Percentiles rank a stretch among this genome's conserved stretches.
Conservation (phyloP, 2,797 vertebrate genomes). For the Podarcis siculus region DNA sequence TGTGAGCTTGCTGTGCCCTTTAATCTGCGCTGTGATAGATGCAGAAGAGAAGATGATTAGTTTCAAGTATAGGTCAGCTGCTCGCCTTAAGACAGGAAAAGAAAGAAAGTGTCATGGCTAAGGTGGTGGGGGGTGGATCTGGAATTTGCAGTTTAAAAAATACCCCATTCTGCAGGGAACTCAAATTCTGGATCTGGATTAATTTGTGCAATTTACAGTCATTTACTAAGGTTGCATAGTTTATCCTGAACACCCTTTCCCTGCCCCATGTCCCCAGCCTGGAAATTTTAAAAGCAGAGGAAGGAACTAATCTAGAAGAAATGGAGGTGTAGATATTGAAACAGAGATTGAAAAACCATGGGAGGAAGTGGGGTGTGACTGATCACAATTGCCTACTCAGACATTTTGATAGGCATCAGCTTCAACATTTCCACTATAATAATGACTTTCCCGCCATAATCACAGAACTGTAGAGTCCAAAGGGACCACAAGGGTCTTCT, state of each 20-base stretch:
- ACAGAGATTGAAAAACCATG: background rate
- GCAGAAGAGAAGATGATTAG: conserved; percentile 26
- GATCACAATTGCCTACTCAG: background rate
- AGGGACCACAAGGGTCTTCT: too few species aligned
- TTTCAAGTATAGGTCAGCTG: background rate
- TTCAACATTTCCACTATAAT: background rate
- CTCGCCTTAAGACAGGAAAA: background rate
- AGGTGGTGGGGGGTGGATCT: background rate
- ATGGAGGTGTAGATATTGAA: background rate
- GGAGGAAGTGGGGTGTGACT: background rate
- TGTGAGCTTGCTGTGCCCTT: conserved; percentile 1
- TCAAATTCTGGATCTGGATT: background rate
- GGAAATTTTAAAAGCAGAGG: background rate
- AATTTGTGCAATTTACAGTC: background rate
- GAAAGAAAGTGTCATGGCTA: background rate
- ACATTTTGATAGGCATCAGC: background rate
- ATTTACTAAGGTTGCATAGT: background rate
- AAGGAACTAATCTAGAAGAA: background rate
- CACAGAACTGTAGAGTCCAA: too few species aligned
- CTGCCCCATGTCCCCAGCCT: background rate
- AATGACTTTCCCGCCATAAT: background rate
- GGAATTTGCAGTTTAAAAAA: background rate
- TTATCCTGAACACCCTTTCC: background rate
- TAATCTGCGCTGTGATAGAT: conserved; percentile 23
- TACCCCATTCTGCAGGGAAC: background rate